Conservation (phyloP, 2,113 vertebrate species). For the Cranoglanis bouderius region DNA sequence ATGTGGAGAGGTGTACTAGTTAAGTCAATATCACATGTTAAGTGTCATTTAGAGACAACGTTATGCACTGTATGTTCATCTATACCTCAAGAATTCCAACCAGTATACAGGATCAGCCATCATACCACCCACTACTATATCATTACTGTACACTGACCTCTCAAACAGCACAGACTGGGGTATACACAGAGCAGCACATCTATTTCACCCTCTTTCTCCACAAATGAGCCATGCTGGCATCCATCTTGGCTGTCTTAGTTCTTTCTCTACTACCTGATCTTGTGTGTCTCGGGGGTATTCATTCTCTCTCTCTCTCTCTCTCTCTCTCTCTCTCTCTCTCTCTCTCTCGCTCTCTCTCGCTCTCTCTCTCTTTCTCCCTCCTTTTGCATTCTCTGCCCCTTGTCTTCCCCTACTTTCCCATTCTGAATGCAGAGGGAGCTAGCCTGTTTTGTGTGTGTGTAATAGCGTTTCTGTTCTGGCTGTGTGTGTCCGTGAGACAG, state of each 20-base stretch:
- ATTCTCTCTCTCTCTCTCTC: neutral
- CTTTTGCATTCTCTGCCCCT: slow-evolving; percentile 22
- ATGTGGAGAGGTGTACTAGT: neutral
- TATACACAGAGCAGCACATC: neutral
- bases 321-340: neutral
- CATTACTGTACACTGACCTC: neutral
- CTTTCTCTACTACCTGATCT: slow-evolving; percentile 35
- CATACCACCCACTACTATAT: neutral
- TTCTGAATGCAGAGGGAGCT: slow-evolving; percentile 14
- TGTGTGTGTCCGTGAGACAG: slow-evolving; percentile 34
- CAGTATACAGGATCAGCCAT: neutral
- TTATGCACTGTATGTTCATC: neutral
- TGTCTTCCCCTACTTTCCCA: slow-evolving; percentile 4
- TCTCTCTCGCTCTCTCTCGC: neutral
- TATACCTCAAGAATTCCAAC: neutral
- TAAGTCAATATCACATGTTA: neutral
- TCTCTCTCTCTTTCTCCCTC: neutral
- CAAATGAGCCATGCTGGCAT: slow-evolving; percentile 41
- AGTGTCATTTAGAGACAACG: neutral
- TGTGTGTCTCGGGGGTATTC: slow-evolving; percentile 27
- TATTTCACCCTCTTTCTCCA: slow-evolving; percentile 15
- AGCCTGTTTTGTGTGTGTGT: slow-evolving; percentile 12
- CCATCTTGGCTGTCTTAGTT: slow-evolving; percentile 46
- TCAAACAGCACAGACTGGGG: neutral
- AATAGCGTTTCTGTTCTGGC: slow-evolving; percentile 4